Percentiles rank a stretch among this genome's conserved stretches.
phyloP scores from a whole-genome alignment of 2,797 vertebrate genomes.

The Pseudomugil gertrudae region DNA sequence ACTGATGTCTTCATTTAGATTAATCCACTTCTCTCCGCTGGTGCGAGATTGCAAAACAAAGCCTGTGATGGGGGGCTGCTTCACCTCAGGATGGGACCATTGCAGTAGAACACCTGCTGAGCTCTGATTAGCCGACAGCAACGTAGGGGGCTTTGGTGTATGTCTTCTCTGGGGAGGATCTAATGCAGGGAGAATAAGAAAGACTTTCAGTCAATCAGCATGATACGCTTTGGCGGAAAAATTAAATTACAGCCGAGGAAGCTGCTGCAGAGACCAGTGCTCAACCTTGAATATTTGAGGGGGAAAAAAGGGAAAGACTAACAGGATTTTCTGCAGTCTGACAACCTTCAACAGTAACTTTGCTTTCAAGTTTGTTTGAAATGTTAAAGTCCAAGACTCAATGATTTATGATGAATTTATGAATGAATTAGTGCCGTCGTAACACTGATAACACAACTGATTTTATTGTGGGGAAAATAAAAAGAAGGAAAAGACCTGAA shows the following conservation, averaged over 20 bases:
- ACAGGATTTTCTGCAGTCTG: slow-evolving; percentile 3
- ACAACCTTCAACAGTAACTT: neutral
- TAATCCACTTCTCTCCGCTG: slow-evolving; percentile 85
- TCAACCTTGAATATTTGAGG: slow-evolving; percentile 30
- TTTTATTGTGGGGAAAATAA: neutral
- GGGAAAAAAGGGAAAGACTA: neutral
- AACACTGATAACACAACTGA: neutral
- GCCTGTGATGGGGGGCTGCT: slow-evolving; percentile 77
- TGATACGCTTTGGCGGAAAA: slow-evolving; percentile 14
- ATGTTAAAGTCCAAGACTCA: slow-evolving; percentile 7
- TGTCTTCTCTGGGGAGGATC: slow-evolving; percentile 53
- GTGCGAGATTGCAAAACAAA: slow-evolving; percentile 88
- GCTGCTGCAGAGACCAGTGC: slow-evolving; percentile 31
- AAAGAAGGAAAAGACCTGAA: neutral
- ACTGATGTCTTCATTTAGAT: slow-evolving; percentile 85
- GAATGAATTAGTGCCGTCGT: neutral
- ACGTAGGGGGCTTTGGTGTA: slow-evolving; percentile 81
- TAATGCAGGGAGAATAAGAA: slow-evolving; percentile 45
- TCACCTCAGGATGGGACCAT: slow-evolving; percentile 83
- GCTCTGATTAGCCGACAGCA: slow-evolving; percentile 83
- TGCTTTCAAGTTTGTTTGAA: neutral
- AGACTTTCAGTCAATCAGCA: slow-evolving; percentile 37
- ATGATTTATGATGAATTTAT: too few species aligned
- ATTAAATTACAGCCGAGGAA: slow-evolving; percentile 46
- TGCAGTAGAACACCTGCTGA: slow-evolving; percentile 85